These are phyloP conservation scores for Hycleus phaleratus DNA, from an alignment of 1,140 invertebrate species.

Conservation along the genomic window DNA sequence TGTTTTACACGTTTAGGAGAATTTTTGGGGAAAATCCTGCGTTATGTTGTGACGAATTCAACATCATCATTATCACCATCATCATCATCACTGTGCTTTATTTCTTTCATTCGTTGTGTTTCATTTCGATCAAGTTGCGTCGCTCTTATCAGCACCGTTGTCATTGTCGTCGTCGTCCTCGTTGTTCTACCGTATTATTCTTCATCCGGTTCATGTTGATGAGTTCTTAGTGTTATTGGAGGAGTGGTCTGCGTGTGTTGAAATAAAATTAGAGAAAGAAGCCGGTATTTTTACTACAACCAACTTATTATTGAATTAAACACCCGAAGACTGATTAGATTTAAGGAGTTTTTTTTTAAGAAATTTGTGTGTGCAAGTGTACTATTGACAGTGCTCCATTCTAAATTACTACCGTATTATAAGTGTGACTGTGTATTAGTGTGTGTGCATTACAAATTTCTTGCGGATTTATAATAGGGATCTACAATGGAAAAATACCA, in stretches of 20 bases:
- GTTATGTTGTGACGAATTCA: background rate
- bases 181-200: too few relatives aligned
- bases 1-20: background rate
- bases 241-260: background rate
- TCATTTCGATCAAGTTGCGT: too few relatives aligned
- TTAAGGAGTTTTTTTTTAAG: slow-evolving; percentile 15
- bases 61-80: background rate
- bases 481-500: slow-evolving; percentile 34
- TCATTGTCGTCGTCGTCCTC: too few relatives aligned
- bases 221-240: too few relatives aligned
- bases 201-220: too few relatives aligned
- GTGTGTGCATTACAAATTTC: slow-evolving; percentile 18
- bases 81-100: background rate
- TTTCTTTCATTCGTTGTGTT: too few relatives aligned
- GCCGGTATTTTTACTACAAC: background rate
- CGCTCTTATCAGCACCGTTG: too few relatives aligned
- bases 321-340: slow-evolving; percentile 28
- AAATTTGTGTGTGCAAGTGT: background rate
- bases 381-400: background rate
- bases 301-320: background rate
- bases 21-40: background rate
- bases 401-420: background rate
- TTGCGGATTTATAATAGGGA: background rate
- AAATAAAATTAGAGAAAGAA: background rate
- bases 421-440: slow-evolving; percentile 2